phyloP scores from a whole-genome alignment of 2,888 invertebrate species.

The Venustoraphidia nigricollis region DNA sequence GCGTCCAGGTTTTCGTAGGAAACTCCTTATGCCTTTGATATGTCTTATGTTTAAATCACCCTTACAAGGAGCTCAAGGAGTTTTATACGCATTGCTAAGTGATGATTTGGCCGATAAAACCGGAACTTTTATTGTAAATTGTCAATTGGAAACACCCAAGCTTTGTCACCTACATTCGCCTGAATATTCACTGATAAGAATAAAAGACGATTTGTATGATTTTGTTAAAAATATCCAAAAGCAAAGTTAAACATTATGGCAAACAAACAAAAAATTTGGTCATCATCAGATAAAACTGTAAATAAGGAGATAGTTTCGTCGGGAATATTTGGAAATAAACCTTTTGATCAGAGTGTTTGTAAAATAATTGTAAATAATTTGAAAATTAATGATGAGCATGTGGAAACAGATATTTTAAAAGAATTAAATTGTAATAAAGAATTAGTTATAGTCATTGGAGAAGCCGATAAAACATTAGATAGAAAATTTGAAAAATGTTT shows the following conservation, averaged over 20 bases:
- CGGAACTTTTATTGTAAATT: slow-evolving; percentile 25
- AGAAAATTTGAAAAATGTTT: slow-evolving; percentile 30
- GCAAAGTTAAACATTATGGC: background rate
- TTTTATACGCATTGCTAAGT: slow-evolving; percentile 25
- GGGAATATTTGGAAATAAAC: slow-evolving; percentile 22
- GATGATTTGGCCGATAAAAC: slow-evolving; percentile 19
- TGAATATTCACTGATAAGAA: background rate
- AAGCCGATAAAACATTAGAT: slow-evolving; percentile 28
- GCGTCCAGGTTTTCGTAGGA: slow-evolving; percentile 21
- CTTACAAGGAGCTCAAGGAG: slow-evolving; percentile 26
- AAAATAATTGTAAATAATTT: slow-evolving; percentile 18
- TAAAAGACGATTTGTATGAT: no score
- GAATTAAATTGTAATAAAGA: slow-evolving; percentile 13
- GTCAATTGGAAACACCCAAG: slow-evolving; percentile 21
- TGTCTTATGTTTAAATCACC: slow-evolving; percentile 24
- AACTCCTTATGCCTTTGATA: slow-evolving; percentile 26
- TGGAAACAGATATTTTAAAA: slow-evolving; percentile 6
- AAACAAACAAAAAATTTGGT: slow-evolving; percentile 13
- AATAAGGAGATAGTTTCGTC: slow-evolving; percentile 19
- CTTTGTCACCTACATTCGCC: slow-evolving; percentile 9
- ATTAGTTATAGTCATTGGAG: slow-evolving; percentile 24
- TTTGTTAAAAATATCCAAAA: no score
- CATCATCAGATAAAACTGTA: slow-evolving; percentile 23
- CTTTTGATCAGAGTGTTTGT: slow-evolving; percentile 23
- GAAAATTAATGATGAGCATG: slow-evolving; percentile 1